Base-by-base conservation (phyloP, 1,140 invertebrate genomes). In the Tetramorium simillimum region DNA sequence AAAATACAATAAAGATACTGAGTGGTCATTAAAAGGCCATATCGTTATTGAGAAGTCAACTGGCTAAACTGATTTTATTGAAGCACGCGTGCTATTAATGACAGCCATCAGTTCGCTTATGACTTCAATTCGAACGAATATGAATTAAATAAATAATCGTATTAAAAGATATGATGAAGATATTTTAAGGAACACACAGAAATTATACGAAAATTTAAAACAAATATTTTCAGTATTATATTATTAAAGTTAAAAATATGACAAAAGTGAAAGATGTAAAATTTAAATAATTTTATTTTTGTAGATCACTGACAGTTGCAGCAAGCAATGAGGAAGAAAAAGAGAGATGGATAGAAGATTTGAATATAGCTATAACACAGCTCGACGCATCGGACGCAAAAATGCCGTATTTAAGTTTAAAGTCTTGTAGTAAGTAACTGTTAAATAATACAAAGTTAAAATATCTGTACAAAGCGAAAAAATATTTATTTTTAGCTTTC, bases 261-360 rank as follows among this genome's bases (percentile, higher is more conserved):
- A 67, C 4, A 21, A 7, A 28, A 24, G 37, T 1, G 12, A 28
- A 72, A 12, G 3, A 70, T 24, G 4, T 46, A 6, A 65, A 46
- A 65, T 65, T 65, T 49, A 21, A 51, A 40, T 53, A 12, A 46
- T 62, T 78, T 18, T 43, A 1, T 58, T 89, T 18, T 4, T 95
- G 94, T 76, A 96, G 96, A 84, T 96, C 96, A 4, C 92, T 98
- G 82, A 96, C 97, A 80, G 96, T 98, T 16, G 98, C 98, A 70
- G 97, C 98, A 14, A 98, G 96, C 93, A 98, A 96, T 67, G 97
- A 97, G 87, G 97, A 97, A 88, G 99, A 99, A 93, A 98, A 98
- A 93, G 96, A 97, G 86, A 97, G 97, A 85, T 99, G 99, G 99
- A 95, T 98, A 65, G 96, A 97, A 86, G 98, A 99, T 93, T 95